Base-by-base conservation (phyloP, 2,888 invertebrate genomes). In the Hypomecis punctinalis region DNA sequence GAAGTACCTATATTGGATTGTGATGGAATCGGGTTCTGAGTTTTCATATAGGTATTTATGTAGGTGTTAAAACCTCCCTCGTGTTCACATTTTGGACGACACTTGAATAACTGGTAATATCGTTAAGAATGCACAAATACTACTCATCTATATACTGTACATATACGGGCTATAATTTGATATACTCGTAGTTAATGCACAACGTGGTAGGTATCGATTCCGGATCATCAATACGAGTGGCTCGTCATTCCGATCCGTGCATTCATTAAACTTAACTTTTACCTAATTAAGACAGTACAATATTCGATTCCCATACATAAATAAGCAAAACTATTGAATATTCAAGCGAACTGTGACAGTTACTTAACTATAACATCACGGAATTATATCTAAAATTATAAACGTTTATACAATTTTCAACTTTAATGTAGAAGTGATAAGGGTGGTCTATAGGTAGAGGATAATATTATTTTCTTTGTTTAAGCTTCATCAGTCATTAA, bases 261-360 rank as follows among this genome's bases (percentile, higher is more conserved):
- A 33, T 36, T 53, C 33, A 60, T 55, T 54, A 53, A 62, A 42
- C 36, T 59, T 51, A 56, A 60, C 66, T 62, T 59, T 61, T 58
- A 59, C 58, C 40, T 66, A 54, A 66, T 62, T 59, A 58, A 66
- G 58, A 55, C 42, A 57, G 61, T 55, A 56, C 56, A 57, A 57
- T 61, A 66, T 63, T 59, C 62, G 36, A 51, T 59, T 59, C 55
- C 58, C 62, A 62, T 59, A 59, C 66, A 62, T 62, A 62, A 63
- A 64, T 63, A 61, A 65, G 46, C 37, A 55, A 59, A 67, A 53
- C 62, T 60, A 47, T 64, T 66, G 67, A 66, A 69, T 71, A 69
- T 69, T 69, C 66, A 68, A 69, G 43, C 51, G 55, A 68, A 54
- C 53, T 59, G 62, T 47, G 58, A 66, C 67, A 63, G 58, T 63